phyloP scores from a whole-genome alignment of 2,888 invertebrate genomes.

The Icerya purchasi region DNA sequence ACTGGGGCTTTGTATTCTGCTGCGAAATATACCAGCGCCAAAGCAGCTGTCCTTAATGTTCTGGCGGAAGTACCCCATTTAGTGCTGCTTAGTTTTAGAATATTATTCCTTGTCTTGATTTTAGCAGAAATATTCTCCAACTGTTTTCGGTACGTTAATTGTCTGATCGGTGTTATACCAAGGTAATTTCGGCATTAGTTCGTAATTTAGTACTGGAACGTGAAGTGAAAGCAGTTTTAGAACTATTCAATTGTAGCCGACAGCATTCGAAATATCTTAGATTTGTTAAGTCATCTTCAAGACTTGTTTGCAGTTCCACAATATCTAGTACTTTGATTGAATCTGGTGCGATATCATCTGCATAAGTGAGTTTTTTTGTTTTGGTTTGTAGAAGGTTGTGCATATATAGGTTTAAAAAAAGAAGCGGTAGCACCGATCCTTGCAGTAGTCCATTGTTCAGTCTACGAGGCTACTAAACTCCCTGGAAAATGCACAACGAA shows the following conservation, averaged over 20 bases:
- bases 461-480: neutral
- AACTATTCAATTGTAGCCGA: neutral
- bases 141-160: neutral
- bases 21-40: neutral
- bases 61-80: neutral
- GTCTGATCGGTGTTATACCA: no score
- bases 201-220: neutral
- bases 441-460: neutral
- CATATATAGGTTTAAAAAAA: neutral
- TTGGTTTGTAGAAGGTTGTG: neutral
- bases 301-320: neutral
- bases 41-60: neutral
- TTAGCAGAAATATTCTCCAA: neutral
- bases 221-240: no score
- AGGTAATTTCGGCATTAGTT: neutral
- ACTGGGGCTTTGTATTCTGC: neutral
- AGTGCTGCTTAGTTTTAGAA: neutral
- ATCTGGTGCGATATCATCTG: neutral
- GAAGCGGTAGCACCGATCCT: neutral
- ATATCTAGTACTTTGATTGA: no score
- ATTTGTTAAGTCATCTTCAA: neutral
- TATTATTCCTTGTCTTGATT: neutral
- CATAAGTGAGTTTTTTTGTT: neutral
- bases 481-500: neutral
- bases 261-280: neutral